Base-by-base conservation (phyloP, 2,113 vertebrate species). In the Emydocephalus ijimae region DNA sequence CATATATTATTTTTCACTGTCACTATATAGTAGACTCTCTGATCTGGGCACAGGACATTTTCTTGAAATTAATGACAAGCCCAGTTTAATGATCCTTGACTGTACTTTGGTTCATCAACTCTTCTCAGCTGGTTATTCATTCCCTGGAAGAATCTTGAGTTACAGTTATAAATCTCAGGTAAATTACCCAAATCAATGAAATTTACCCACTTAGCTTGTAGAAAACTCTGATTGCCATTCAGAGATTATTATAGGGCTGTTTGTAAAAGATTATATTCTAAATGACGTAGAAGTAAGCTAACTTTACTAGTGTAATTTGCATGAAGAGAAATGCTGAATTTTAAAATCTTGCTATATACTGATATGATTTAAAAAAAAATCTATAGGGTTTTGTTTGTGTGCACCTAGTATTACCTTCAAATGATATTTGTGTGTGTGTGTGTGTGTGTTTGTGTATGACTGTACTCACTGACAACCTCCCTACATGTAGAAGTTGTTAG, bases 71-170 rank as follows among this genome's bases (percentile, higher is more conserved):
- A 94, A 95, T 96, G 92, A 90, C 92, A 93, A 94, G 89, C 45
- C 88, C 91, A 69, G 89, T 93, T 95, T 96, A 97, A 96, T 95
- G 91, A 90, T 95, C 94, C 94, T 94, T 94, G 90, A 89, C 94
- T 93, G 74, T 61, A 94, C 92, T 94, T 94, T 95, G 21, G 95
- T 92, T 92, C 93, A 93, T 94, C 92, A 91, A 3, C 0, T 23
- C 18, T 8, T 95, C 90, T 95, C 87, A 91, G 92, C 92, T 50
- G n/a, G 81, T 95, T 96, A 95, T 96, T 94, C 94, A 93, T 95
- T 89, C 90, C 88, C 21, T 92, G 61, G 64, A 90, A 54, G 85
- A 93, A 93, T 43, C 39, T 24, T 89, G 54, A 52, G n/a, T 5
- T 29, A 93, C 90, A 18, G 0, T 0, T 56, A 85, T 93, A 91